Percentiles rank a stretch among this genome's conserved stretches.
phyloP scores from a whole-genome alignment of 2,888 invertebrate species.

The Ctenicera cuprea region DNA sequence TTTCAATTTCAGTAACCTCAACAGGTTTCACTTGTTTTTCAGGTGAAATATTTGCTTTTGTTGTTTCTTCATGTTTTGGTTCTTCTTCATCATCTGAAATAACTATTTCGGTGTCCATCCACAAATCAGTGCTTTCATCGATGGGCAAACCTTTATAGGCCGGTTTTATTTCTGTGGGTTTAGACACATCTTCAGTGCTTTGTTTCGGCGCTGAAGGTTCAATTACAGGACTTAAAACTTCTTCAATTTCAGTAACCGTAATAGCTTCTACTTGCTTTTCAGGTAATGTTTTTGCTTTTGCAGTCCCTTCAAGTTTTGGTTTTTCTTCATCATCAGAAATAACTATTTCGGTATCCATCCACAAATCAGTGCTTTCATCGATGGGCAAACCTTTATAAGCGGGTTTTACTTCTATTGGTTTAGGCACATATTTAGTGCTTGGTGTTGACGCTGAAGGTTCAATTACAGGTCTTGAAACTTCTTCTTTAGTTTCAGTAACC shows the following conservation, averaged over 20 bases:
- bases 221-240: too few species aligned
- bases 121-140: conserved; percentile 36
- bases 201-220: too few species aligned
- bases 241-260: too few species aligned
- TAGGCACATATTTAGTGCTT: background rate
- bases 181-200: background rate
- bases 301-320: too few species aligned
- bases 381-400: conserved; percentile 44
- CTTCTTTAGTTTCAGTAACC: too few species aligned
- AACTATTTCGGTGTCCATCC: conserved; percentile 45
- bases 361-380: conserved; percentile 36
- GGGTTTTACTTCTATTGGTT: conserved; percentile 2
- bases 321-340: conserved; percentile 42
- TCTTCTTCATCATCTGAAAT: conserved; percentile 40
- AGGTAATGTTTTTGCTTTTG: too few species aligned
- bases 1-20: too few species aligned
- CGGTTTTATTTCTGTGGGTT: background rate
- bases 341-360: conserved; percentile 46
- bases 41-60: too few species aligned
- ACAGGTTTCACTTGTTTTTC: too few species aligned
- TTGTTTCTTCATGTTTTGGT: conserved; percentile 4
- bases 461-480: too few species aligned
- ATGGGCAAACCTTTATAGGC: conserved; percentile 39
- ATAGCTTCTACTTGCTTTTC: too few species aligned
- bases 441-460: background rate